These are phyloP conservation scores for Ginglymostoma cirratum DNA, from an alignment of 2,113 vertebrate species.

Conservation along the genomic window DNA sequence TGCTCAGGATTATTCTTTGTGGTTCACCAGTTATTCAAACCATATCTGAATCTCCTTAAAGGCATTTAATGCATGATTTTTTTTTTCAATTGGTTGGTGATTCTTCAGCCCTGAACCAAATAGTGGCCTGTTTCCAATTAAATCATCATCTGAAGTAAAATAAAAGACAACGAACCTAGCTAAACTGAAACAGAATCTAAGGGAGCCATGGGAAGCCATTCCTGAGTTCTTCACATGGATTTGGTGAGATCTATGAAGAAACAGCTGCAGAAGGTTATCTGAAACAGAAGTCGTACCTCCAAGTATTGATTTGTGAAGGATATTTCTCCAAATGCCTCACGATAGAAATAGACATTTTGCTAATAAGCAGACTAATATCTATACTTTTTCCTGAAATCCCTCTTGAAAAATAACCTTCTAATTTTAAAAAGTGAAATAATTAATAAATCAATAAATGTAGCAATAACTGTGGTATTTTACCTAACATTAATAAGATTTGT, in stretches of 20 bases:
- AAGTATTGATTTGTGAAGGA: slow-evolving; percentile 22
- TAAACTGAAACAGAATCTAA: slow-evolving; percentile 25
- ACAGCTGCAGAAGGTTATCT: slow-evolving; percentile 32
- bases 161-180: slow-evolving; percentile 31
- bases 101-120: slow-evolving; percentile 23
- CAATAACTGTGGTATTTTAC: not conserved
- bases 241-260: slow-evolving; percentile 29
- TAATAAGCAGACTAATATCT: not conserved
- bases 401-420: not conserved
- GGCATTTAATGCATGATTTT: slow-evolving; percentile 24
- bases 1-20: not conserved
- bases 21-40: slow-evolving; percentile 16
- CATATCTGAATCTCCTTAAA: slow-evolving; percentile 34
- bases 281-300: slow-evolving; percentile 27
- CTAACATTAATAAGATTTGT: not conserved
- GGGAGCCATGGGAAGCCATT: slow-evolving; percentile 26
- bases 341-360: not conserved
- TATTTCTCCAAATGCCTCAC: not conserved
- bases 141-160: slow-evolving; percentile 24
- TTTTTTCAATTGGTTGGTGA: slow-evolving; percentile 31
- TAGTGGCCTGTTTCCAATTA: slow-evolving; percentile 34
- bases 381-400: not conserved
- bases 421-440: not conserved
- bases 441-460: not conserved
- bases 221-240: slow-evolving; percentile 27